Conservation (phyloP, 2,113 vertebrate species). For the Anoplopoma fimbria region DNA sequence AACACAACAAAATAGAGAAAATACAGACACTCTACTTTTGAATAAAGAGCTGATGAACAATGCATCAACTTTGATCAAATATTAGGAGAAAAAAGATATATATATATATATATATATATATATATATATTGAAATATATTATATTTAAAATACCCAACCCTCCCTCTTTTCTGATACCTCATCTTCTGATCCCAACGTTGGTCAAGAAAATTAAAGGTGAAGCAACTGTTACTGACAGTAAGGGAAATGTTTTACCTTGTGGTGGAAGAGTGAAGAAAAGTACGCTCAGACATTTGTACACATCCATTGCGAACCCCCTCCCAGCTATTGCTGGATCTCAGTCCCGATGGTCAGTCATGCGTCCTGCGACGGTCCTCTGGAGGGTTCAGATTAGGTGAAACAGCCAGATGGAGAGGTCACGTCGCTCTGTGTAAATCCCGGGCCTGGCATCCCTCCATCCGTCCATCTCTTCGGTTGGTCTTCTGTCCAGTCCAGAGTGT, state of each 20-base stretch:
- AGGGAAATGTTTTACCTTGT: constrained; percentile 66
- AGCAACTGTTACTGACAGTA: not conserved
- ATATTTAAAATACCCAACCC: not conserved
- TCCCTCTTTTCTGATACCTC: not conserved
- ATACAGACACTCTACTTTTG: not conserved
- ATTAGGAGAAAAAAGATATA: no score
- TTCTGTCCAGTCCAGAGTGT: constrained; percentile 10
- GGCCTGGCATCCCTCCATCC: constrained; percentile 23
- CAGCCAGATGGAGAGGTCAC: constrained; percentile 46
- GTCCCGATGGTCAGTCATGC: constrained; percentile 21
- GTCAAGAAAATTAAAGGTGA: not conserved
- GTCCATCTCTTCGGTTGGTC: constrained; percentile 41
- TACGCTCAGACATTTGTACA: constrained; percentile 62
- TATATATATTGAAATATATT: no score
- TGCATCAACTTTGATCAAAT: not conserved
- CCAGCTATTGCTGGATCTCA: constrained; percentile 47
- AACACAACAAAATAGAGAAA: not conserved
- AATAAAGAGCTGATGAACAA: not conserved
- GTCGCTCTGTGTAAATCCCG: constrained; percentile 29
- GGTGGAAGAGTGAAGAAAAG: constrained; percentile 60
- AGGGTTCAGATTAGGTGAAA: constrained; percentile 39
- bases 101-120: no score
- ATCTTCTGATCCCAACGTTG: not conserved
- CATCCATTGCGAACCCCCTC: constrained; percentile 66
- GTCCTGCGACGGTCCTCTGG: not conserved